Evolutionary conservation across 2,113 vertebrate species (phyloP), one percentile per base, ranked within the genome.

Genomic region (Indri indri): DNA sequence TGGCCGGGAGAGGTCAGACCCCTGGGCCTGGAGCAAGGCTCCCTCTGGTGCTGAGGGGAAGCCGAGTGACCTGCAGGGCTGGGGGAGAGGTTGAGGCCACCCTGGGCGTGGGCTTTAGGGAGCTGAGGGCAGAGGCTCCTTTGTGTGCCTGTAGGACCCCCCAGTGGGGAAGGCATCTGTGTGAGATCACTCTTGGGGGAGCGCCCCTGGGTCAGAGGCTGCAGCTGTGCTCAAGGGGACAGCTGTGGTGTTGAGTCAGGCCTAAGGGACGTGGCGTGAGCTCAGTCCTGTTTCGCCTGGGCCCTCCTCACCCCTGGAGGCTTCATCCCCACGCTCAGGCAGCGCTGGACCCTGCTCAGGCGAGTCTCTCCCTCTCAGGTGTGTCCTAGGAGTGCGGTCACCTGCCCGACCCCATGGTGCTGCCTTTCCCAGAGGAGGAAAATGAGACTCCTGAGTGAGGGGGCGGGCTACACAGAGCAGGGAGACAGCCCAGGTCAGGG

Each of bases 391-490:
- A 22, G 70, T 40, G 1, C 61, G 32, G 71, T 34, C 47, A n/a
- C 27, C 45, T 74, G 0, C 71, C n/a, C 0, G 0, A 5, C 52
- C 42, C 68, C n/a, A n/a, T 4, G 27, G 40, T 12, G 10, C 40
- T 83, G 34, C 40, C 17, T 83, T 88, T 79, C 23, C 57, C 32
- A 27, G 87, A 59, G 54, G 27, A 79, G 34, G 10, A 74, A 79
- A 37, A 10, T 4, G 1, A 37, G 68, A 22, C 25, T 57, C 37
- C 32, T 32, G 0, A 34, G 18, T 59, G 10, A 4, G 23, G 27
- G 34, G 8, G 4, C 11, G 0, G 59, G 14, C 3, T n/a, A 23
- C 47, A 11, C 61, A 23, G 18, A 74, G 74, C 0, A 0, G 10
- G n/a, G 6, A 61, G 23, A 17, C 2, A 30, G 47, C 70, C n/a